Base-by-base conservation (phyloP, 1,140 invertebrate genomes). In the Drosophila elegans region DNA sequence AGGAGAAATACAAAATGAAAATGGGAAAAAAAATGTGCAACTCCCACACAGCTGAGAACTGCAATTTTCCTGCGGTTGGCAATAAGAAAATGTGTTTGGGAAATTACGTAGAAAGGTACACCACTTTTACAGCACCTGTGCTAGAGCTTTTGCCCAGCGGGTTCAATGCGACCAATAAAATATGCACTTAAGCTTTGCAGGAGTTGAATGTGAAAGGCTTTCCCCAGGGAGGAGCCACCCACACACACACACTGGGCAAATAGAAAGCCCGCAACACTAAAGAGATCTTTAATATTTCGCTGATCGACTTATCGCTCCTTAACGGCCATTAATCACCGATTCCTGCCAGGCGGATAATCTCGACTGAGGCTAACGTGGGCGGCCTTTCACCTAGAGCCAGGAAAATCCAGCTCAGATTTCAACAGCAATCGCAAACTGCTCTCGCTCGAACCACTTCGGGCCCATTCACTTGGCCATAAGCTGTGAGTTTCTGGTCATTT, bases 201-300 rank as follows among this genome's bases (percentile, higher is more conserved):
- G 61, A 85, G 74, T 85, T 74, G 78, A 62, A 86, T 78, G 82
- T 85, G 82, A 85, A 85, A 85, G 82, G 68, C 60, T 81, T 74
- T 74, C 32, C 32, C 45, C 34, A 38, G 29, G 67, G 32, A 38
- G 32, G 10, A 10, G 29, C n/a, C 29, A 51, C 12, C 61, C 44
- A 46, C 27, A 29, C 64, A 29, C 64, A 29, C 69, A 39, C 51
- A 25, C 32, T 36, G 3, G 12, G 25, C 32, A 74, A 75, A 49
- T 54, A 60, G 51, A 75, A 75, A 75, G 68, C 64, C 48, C 10
- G 11, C 21, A 44, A 25, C 59, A 32, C 29, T 34, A 27, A 54
- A 13, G 36, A 56, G 42, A 68, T 68, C 51, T 56, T 69, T 56
- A 54, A 71, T 71, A 71, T 41, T 71, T 56, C 34, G 7, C 67